Evolutionary conservation across 2,113 vertebrate species (phyloP), one percentile per base, ranked within the genome.

Genomic region (Raja brachyura): DNA sequence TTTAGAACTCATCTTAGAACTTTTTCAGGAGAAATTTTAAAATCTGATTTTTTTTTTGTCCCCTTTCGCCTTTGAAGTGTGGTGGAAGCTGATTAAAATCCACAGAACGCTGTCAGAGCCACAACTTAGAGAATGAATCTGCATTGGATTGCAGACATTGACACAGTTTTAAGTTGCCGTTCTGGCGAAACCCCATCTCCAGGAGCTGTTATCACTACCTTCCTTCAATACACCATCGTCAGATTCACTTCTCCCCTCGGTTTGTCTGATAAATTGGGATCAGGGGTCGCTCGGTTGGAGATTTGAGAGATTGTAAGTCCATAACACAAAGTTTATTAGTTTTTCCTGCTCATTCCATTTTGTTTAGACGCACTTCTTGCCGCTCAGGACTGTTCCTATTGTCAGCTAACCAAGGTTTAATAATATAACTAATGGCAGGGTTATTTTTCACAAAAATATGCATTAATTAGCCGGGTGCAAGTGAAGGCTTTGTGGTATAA

Each of bases 241-340:
- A 92, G 33, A 70, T 96, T 97, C 96, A 96, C 96, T 96, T 95
- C 96, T 96, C 96, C 95, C 96, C 95, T 94, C 95, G 95, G 95
- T 96, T 96, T 95, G 96, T 95, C 96, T 97, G 97, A 97, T 97
- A 97, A 97, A 97, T 97, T 97, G 96, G 96, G 96, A 97, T 96
- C 96, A 81, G 95, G 96, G 96, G 97, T 97, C 96, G 95, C 96
- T 95, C 95, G 95, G 95, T 96, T 96, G 96, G 96, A 96, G 96
- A 96, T 95, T 95, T 96, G 96, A 96, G 95, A 96, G 96, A 95
- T 95, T 96, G 96, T 95, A 95, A 96, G 96, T 94, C 95, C 94
- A 96, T 97, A 96, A 97, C 97, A 97, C 95, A 76, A 94, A 95
- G 96, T 97, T 97, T 97, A 97, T 97, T 97, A 97, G 96, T 96